Conservation (phyloP, 2,113 vertebrate species). For the Platichthys stellatus region DNA sequence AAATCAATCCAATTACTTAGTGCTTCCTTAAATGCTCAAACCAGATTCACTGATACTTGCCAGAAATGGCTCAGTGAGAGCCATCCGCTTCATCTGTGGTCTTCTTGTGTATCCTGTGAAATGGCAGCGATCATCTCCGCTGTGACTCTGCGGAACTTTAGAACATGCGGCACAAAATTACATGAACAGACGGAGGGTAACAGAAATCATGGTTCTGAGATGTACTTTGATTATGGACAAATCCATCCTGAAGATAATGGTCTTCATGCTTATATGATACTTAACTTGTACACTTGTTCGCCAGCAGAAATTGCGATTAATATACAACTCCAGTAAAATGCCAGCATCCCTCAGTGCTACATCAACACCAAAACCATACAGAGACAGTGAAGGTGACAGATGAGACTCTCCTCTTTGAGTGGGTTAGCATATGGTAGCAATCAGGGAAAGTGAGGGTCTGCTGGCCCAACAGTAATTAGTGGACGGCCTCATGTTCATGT, state of each 20-base stretch:
- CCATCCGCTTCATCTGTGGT: conserved; percentile 48
- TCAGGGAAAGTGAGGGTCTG: conserved; percentile 81
- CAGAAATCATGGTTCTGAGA: not conserved
- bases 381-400: conserved; percentile 77
- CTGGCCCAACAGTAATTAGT: conserved; percentile 86
- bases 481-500: conserved; percentile 83
- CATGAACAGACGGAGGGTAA: not conserved
- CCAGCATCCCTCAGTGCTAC: conserved; percentile 23
- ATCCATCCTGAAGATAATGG: not conserved
- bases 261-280: not conserved
- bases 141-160: conserved; percentile 2
- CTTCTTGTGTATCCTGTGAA: conserved; percentile 26
- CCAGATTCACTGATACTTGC: conserved; percentile 67
- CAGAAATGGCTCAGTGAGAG: conserved; percentile 51
- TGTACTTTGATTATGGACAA: not conserved
- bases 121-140: not conserved
- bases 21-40: conserved; percentile 73
- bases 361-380: conserved; percentile 45
- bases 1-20: conserved; percentile 82
- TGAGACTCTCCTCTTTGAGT: conserved; percentile 68
- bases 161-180: not conserved
- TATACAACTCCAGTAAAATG: conserved; percentile 18
- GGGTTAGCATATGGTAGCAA: conserved; percentile 82
- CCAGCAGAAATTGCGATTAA: conserved; percentile 5
- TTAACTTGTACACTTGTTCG: not conserved